These are phyloP conservation scores for Tetranychus cinnabarinus DNA, from an alignment of 1,140 invertebrate species.

Conservation along the genomic window DNA sequence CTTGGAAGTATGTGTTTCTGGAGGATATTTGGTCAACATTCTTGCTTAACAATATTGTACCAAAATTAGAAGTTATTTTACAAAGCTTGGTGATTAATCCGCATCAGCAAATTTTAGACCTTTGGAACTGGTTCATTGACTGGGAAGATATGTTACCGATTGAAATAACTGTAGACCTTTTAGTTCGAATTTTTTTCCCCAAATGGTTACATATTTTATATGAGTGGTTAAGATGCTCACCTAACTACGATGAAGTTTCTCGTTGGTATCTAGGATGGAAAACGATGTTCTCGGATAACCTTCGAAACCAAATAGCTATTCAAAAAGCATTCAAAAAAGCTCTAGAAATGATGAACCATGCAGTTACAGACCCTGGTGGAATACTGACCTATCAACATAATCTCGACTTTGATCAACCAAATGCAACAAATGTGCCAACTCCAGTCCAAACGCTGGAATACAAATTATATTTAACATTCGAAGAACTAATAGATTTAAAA, in stretches of 20 bases:
- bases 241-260: constrained; percentile 55
- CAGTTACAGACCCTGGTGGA: constrained; percentile 24
- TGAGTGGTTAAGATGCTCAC: constrained; percentile 52
- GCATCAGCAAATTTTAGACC: constrained; percentile 40
- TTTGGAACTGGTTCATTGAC: constrained; percentile 62
- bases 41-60: constrained; percentile 65
- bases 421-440: constrained; percentile 4
- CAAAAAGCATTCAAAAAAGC: constrained; percentile 66
- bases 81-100: constrained; percentile 60
- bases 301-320: constrained; percentile 37
- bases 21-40: constrained; percentile 58
- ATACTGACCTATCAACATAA: constrained; percentile 4
- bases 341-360: constrained; percentile 69
- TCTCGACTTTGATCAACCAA: neutral
- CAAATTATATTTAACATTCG: constrained; percentile 35
- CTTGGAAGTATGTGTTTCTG: constrained; percentile 68
- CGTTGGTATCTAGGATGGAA: constrained; percentile 79
- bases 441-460: neutral
- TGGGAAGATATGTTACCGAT: constrained; percentile 55
- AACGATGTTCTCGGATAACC: constrained; percentile 38
- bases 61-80: constrained; percentile 54
- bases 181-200: constrained; percentile 66
- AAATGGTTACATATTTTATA: constrained; percentile 55
- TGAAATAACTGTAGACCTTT: constrained; percentile 38
- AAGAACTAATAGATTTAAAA: constrained; percentile 58